These are phyloP conservation scores for Aspidapion aeneum DNA, from an alignment of 2,888 invertebrate genomes.

Conservation along the genomic window DNA sequence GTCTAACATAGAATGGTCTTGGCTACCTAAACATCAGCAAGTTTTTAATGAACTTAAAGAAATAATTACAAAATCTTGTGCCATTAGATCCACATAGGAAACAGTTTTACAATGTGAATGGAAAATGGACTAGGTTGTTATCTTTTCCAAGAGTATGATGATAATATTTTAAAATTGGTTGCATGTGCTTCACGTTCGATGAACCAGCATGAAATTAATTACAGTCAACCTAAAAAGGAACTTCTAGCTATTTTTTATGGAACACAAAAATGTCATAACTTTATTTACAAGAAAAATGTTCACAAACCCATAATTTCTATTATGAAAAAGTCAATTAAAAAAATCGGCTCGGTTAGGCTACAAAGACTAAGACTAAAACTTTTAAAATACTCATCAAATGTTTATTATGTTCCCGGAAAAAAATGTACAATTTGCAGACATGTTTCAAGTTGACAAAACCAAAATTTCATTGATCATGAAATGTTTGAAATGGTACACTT, in stretches of 20 bases:
- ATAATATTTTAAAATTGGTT: conserved; percentile 17
- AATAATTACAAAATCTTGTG: conserved; percentile 15
- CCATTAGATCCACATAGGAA: conserved; percentile 22
- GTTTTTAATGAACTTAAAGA: conserved; percentile 22
- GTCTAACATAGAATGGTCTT: conserved; percentile 22
- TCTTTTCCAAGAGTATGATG: conserved; percentile 22
- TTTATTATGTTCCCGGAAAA: conserved; percentile 7
- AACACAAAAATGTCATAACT: conserved; percentile 25
- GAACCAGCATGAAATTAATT: conserved; percentile 14
- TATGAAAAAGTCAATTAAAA: conserved; percentile 25
- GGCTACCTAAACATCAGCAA: conserved; percentile 19
- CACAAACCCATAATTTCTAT: conserved; percentile 25
- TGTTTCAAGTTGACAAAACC: conserved; percentile 23
- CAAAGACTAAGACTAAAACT: conserved; percentile 25
- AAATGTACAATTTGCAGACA: conserved; percentile 27
- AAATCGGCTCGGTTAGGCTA: conserved; percentile 24
- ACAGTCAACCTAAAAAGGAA: conserved; percentile 23
- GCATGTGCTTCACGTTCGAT: conserved; percentile 17
- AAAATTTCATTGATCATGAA: conserved; percentile 15
- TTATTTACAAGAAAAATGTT: conserved; percentile 19
- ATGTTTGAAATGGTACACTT: conserved; percentile 26
- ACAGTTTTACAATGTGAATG: conserved; percentile 26
- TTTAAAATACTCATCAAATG: conserved; percentile 19
- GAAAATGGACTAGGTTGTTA: conserved; percentile 25
- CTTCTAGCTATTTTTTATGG: conserved; percentile 23